phyloP scores from a whole-genome alignment of 2,113 vertebrate genomes.

The Craseonycteris thonglongyai region DNA sequence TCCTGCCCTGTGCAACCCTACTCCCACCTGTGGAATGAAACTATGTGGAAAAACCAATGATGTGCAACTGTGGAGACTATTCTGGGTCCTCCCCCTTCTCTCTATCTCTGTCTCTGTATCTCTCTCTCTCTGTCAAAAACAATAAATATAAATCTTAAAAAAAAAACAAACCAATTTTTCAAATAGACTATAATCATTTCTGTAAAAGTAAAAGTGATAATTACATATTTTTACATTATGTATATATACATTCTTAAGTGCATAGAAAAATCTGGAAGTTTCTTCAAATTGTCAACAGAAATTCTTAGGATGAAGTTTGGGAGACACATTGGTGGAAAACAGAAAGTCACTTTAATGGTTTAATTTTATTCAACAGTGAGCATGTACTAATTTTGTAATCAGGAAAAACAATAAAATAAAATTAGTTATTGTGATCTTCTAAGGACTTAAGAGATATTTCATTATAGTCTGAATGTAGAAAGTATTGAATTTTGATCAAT shows the following conservation, averaged over 20 bases:
- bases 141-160: too few species aligned
- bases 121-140: too few species aligned
- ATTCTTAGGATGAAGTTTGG: neutral
- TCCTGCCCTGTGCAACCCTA: too few species aligned
- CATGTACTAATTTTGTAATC: neutral
- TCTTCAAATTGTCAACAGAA: neutral
- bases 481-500: neutral
- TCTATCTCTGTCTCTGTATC: too few species aligned
- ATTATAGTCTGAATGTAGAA: neutral
- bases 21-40: too few species aligned
- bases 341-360: neutral
- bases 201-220: neutral
- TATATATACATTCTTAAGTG: neutral
- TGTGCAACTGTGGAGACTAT: too few species aligned
- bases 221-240: neutral
- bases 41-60: too few species aligned
- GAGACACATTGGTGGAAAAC: neutral
- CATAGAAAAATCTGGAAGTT: neutral
- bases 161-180: neutral
- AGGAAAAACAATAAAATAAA: conserved; percentile 8
- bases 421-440: neutral
- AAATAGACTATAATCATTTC: neutral
- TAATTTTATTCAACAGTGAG: neutral
- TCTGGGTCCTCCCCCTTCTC: too few species aligned
- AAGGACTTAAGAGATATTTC: neutral